Evolutionary conservation across 35 echinoderm and acorn worm species (phyloP).

Genomic region (Anneissia japonica): DNA sequence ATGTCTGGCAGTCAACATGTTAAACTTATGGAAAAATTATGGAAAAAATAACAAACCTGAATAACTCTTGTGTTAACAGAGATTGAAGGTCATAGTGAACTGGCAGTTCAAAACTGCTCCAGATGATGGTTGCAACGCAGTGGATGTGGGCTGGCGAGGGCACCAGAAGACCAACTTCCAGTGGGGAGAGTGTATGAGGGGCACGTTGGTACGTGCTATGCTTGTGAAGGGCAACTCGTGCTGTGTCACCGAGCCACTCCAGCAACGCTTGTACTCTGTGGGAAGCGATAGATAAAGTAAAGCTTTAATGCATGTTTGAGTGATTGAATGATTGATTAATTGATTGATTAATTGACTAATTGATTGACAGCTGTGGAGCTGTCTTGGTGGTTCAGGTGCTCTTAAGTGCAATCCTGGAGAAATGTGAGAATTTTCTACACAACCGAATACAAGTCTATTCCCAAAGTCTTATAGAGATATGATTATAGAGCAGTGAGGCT

Average conservation of each 20-base stretch:
- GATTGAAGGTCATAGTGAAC: slow-evolving; percentile 38
- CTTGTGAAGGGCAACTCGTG: slow-evolving; percentile 75
- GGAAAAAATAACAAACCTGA: slow-evolving; percentile 88
- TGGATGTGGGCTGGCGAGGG: slow-evolving; percentile 77
- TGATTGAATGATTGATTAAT: no score
- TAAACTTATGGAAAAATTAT: no score
- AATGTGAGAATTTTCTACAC: no score
- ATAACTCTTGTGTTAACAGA: slow-evolving; percentile 80
- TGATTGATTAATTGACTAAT: no score
- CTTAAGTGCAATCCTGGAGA: no score
- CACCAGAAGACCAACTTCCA: slow-evolving; percentile 58
- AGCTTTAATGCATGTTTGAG: not conserved
- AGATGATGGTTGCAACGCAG: slow-evolving; percentile 79
- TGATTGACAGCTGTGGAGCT: no score
- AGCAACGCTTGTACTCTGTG: slow-evolving; percentile 79
- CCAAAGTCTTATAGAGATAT: no score
- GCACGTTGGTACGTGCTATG: slow-evolving; percentile 63
- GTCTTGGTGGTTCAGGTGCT: no score
- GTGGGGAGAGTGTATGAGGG: slow-evolving; percentile 72
- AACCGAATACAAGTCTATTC: no score
- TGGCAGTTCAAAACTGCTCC: slow-evolving; percentile 56
- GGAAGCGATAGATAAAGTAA: not conserved
- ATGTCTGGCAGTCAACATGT: no score
- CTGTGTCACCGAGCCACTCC: slow-evolving; percentile 94
- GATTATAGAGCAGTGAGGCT: no score